Base-by-base conservation (phyloP, 2,888 invertebrate genomes). In the Drosophila suboccidentalis region DNA sequence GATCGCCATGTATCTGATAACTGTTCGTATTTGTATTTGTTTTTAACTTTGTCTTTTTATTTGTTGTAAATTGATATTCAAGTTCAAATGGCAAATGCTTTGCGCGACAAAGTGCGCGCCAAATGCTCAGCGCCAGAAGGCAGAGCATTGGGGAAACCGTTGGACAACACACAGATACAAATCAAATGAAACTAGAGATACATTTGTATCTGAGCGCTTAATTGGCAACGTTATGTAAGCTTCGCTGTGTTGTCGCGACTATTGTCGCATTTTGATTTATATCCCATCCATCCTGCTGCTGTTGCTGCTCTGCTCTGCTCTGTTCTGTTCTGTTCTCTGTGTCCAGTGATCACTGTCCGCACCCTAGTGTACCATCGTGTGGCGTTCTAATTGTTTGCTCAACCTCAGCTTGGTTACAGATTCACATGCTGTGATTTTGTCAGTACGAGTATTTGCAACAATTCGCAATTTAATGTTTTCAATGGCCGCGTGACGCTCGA, bases 31-130 rank as follows among this genome's bases (percentile, higher is more conserved):
- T 43, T 58, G 11, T 41, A 26, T 44, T 11, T 57, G n/a, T 34
- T 10, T 43, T 26, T 47, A 22, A 29, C 47, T 43, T 36, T 67
- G 17, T 41, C 13, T 44, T 41, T 44, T 55, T 53, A 58, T 75
- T 79, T 79, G 84, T 86, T 90, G 90, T 90, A 87, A 91, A 91
- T 91, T 91, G 90, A 87, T 90, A 87, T 87, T 91, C 91, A 90
- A 90, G 91, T 90, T 91, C 91, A 90, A 87, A 86, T 87, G 87
- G 61, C 88, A 87, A 87, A 87, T 87, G 75, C 59, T 87, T 86
- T 89, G 84, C 89, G 89, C 89, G 84, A 79, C 77, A 78, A 83
- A 87, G 67, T 87, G 74, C 71, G 82, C 82, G 86, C 83, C 77
- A 85, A 83, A 76, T 78, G 77, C 60, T 82, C 62, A 50, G 46